phyloP scores from a whole-genome alignment of 1,140 invertebrate species.

The Macrobrachium rosenbergii region DNA sequence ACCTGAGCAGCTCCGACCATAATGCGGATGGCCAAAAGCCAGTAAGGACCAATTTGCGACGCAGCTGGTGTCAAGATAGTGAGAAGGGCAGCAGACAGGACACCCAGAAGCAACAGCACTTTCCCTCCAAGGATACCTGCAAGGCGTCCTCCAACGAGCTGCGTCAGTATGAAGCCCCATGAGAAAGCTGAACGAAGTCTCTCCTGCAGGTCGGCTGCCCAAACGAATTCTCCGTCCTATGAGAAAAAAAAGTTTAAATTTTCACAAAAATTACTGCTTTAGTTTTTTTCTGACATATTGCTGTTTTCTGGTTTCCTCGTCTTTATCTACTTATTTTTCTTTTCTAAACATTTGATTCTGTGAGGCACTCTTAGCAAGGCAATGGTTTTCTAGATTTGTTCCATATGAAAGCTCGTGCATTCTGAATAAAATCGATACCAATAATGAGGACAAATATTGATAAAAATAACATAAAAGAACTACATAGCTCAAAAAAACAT shows the following conservation, averaged over 20 bases:
- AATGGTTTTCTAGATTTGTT: no score
- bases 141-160: constrained; percentile 55
- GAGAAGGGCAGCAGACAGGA: constrained; percentile 44
- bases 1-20: constrained; percentile 63
- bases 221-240: constrained; percentile 61
- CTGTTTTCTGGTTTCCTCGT: no score
- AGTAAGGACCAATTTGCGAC: constrained; percentile 57
- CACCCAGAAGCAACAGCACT: constrained; percentile 55
- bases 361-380: no score
- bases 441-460: no score
- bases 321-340: no score
- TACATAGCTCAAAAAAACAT: no score
- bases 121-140: constrained; percentile 63
- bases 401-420: no score
- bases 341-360: no score
- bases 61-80: constrained; percentile 54
- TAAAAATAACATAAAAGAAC: no score
- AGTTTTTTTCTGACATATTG: no score
- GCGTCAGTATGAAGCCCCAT: constrained; percentile 64
- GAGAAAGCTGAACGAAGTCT: constrained; percentile 57
- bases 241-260: background rate
- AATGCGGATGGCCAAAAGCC: constrained; percentile 59
- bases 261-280: no score
- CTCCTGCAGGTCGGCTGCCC: constrained; percentile 56
- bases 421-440: no score